Percentiles rank a stretch among this genome's conserved stretches.
phyloP scores from a whole-genome alignment of 2,888 invertebrate genomes.

The Sinhomidia bicolor region DNA sequence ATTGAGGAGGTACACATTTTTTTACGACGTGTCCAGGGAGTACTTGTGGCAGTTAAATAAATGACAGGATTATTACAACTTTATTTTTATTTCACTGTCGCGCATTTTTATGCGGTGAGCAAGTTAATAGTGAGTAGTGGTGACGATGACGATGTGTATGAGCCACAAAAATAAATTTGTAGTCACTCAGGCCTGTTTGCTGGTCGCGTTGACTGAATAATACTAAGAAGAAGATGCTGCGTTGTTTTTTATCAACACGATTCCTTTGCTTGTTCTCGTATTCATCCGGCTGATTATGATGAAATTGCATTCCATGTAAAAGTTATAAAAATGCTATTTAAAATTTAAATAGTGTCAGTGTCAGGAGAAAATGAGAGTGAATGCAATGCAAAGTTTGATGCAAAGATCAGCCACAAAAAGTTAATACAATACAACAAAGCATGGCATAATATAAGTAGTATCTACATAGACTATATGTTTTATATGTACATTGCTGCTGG shows the following conservation, averaged over 20 bases:
- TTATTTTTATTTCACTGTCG: neutral
- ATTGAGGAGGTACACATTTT: neutral
- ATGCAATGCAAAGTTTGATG: slow-evolving; percentile 24
- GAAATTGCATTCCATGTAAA: neutral
- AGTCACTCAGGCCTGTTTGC: neutral
- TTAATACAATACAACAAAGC: neutral
- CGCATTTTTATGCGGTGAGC: slow-evolving; percentile 25
- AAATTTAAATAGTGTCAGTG: slow-evolving; percentile 21
- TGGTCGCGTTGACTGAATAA: neutral
- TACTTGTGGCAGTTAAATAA: neutral
- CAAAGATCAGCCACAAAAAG: neutral
- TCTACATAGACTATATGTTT: too few species aligned
- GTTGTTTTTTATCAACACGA: neutral
- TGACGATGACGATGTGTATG: neutral
- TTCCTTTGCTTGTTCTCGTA: neutral
- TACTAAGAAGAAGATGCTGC: too few species aligned
- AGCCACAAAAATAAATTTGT: slow-evolving; percentile 24
- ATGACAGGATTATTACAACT: slow-evolving; percentile 6
- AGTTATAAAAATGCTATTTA: slow-evolving; percentile 35
- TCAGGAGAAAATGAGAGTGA: neutral
- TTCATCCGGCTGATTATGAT: slow-evolving; percentile 11
- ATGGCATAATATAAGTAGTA: too few species aligned
- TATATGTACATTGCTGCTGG: neutral
- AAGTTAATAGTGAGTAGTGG: neutral
- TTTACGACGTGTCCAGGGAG: slow-evolving; percentile 4